These are phyloP conservation scores for Alviniconcha marisindica DNA, from an alignment of 1,140 invertebrate species.

Conservation along the genomic window DNA sequence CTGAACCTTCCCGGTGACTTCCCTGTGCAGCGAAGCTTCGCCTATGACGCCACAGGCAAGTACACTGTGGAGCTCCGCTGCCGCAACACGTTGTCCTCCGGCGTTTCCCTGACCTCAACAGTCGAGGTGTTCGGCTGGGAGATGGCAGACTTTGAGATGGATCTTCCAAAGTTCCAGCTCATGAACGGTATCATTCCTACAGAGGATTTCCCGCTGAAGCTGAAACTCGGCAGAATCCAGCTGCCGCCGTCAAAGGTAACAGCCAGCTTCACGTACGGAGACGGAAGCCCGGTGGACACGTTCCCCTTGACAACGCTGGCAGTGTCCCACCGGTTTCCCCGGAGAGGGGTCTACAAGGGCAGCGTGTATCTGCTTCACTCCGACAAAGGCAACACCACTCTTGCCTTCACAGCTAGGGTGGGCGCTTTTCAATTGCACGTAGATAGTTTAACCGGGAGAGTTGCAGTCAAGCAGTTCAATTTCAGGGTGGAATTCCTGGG, in stretches of 20 bases:
- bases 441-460: not conserved
- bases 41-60: not conserved
- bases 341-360: not conserved
- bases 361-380: not conserved
- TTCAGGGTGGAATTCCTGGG: not conserved
- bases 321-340: not conserved
- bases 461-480: not conserved
- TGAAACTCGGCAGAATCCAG: not conserved
- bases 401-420: not conserved
- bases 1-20: not conserved
- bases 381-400: not conserved
- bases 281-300: not conserved
- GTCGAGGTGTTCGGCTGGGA: not conserved
- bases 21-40: not conserved
- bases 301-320: not conserved
- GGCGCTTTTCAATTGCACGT: slow-evolving; percentile 5
- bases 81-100: not conserved
- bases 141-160: not conserved
- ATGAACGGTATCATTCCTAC: not conserved
- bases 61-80: not conserved
- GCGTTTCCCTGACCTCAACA: not conserved
- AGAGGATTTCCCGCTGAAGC: not conserved
- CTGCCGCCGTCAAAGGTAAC: not conserved
- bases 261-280: not conserved
- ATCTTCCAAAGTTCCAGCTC: too few species aligned